Conservation (phyloP, 2,888 invertebrate species). For the Caenorhabditis sp. region DNA sequence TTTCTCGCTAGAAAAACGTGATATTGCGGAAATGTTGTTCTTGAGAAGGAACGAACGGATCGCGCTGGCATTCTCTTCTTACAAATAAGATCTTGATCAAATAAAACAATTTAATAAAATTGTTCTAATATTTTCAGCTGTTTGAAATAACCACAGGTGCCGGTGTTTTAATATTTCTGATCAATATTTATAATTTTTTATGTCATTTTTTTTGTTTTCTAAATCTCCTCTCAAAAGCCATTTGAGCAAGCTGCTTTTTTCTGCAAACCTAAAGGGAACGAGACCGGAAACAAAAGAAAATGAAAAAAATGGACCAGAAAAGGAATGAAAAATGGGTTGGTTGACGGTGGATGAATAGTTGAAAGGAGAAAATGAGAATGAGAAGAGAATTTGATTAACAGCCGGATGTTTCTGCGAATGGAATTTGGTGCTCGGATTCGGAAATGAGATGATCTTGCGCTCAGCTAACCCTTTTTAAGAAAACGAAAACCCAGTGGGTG, state of each 20-base stretch:
- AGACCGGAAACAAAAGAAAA: neutral
- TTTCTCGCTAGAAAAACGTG: neutral
- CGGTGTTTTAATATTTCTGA: no score
- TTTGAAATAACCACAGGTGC: no score
- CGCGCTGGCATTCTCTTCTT: neutral
- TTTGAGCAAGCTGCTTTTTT: no score
- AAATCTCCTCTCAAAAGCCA: no score
- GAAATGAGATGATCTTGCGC: constrained; percentile 1
- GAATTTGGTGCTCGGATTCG: neutral
- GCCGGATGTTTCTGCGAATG: constrained; percentile 5
- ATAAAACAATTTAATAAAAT: no score
- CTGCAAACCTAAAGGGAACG: neutral
- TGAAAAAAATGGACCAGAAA: neutral
- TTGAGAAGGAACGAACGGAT: neutral
- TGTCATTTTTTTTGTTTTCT: no score
- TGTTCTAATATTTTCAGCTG: no score
- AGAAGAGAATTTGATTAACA: constrained; percentile 3
- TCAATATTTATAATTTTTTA: no score
- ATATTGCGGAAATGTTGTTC: neutral
- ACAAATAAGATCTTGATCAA: neutral
- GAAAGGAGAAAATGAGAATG: neutral
- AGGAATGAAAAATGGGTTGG: constrained; percentile 5
- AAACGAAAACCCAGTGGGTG: neutral
- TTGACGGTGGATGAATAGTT: neutral
- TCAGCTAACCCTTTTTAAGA: neutral